Conservation (phyloP, 2,888 invertebrate species). For the Idaea aversata region DNA sequence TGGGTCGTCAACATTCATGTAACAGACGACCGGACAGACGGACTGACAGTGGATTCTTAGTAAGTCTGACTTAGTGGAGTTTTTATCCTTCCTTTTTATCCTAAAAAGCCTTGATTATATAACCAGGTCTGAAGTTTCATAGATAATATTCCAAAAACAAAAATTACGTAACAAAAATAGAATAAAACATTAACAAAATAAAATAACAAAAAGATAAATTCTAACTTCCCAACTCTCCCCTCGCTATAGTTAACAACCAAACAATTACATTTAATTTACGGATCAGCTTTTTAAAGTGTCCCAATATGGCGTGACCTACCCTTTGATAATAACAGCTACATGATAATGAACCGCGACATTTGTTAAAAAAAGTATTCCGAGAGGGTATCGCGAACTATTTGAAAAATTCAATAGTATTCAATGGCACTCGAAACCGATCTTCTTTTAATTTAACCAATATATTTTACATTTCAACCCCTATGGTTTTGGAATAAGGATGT, state of each 20-base stretch:
- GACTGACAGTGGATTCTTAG: too few relatives aligned
- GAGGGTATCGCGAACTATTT: slow-evolving; percentile 68
- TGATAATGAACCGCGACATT: slow-evolving; percentile 72
- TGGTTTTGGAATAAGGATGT: slow-evolving; percentile 9
- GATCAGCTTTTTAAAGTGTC: slow-evolving; percentile 75
- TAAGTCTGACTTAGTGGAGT: too few relatives aligned
- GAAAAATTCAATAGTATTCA: slow-evolving; percentile 68
- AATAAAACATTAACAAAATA: slow-evolving; percentile 7
- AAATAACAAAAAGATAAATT: slow-evolving; percentile 12
- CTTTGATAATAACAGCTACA: slow-evolving; percentile 49
- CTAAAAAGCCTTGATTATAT: too few relatives aligned
- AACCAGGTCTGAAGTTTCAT: too few relatives aligned
- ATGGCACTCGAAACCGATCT: slow-evolving; percentile 60
- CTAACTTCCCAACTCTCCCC: slow-evolving; percentile 36
- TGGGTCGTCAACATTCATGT: too few relatives aligned
- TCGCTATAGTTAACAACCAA: slow-evolving; percentile 69
- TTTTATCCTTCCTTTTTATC: too few relatives aligned
- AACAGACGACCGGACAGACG: too few relatives aligned
- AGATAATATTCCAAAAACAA: too few relatives aligned
- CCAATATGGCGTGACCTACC: slow-evolving; percentile 60
- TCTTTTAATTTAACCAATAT: slow-evolving; percentile 18
- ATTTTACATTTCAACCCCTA: slow-evolving; percentile 4
- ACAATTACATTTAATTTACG: slow-evolving; percentile 80
- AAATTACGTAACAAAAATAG: too few relatives aligned
- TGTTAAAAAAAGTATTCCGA: slow-evolving; percentile 72